Base-by-base conservation (phyloP, 2,113 vertebrate genomes). In the Epinephelus moara region DNA sequence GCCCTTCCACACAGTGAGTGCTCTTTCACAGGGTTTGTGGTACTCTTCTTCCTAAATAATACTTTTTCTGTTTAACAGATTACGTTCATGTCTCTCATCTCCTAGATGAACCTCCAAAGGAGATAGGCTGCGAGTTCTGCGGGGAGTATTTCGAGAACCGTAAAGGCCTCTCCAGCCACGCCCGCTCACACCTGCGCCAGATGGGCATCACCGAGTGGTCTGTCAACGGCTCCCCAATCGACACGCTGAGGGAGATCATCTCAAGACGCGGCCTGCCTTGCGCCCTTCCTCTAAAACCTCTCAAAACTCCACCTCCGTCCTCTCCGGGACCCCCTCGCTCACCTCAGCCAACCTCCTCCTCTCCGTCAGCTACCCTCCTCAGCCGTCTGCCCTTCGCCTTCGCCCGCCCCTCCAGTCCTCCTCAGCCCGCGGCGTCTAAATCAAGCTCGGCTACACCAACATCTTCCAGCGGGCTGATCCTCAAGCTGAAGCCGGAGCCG, bases 191-290 rank as follows among this genome's bases (percentile, higher is more conserved):
- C 93, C 94, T 99, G 57, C 96, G 98, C 0, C 98, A 99, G 90
- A 97, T 99, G 97, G 98, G 98, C 11, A 97, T 99, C 71, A 99
- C 98, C 0, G 97, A 98, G 92, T 99, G 98, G 98, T 96, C 96
- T 0, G 98, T 99, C 81, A 99, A 99, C 6, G 98, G 98, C 62
- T 98, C 97, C 0, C 98, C 98, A 61, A 99, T 99, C 18, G 98
- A 98, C 92, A 98, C 98, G 0, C 94, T 98, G n/a, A 94, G 97
- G 56, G 98, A 97, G 69, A 86, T 96, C 84, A 95, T 96, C 87
- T 91, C 94, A 0, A 91, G 94, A 1, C 92, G 95, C 14, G 95
- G 95, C 30, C 85, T 96, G 70, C 95, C 95, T 47, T 95, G 93
- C 1, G 95, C 94, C 21, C 91, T 94, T 68, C 94, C 95, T 64